Base-by-base conservation (phyloP, 2,888 invertebrate species). In the Cinara cedri region DNA sequence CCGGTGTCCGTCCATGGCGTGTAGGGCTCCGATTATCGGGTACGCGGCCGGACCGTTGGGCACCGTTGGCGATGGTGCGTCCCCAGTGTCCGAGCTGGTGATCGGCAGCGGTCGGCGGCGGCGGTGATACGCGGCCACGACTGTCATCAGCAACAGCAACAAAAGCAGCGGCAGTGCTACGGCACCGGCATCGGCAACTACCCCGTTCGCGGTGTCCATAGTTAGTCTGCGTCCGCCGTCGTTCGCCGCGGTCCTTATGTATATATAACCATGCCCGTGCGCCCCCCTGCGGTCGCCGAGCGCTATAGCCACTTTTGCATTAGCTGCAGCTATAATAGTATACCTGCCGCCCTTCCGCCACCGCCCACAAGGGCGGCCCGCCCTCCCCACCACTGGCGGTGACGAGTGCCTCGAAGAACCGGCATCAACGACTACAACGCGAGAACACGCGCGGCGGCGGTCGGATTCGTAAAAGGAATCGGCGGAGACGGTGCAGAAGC, bases 11-110 rank as follows among this genome's bases (percentile, higher is more conserved):
- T 93, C 85, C 24, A 91, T 87, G n/a, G 13, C 70, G 84, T 92
- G 91, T 82, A 93, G 86, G 85, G 90, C 91, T 21, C 93, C 93
- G 81, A 93, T 86, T 0, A 93, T 83, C 0, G 93, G 93, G 86
- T 88, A 88, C 16, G 91, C 89, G 21, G 85, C 84, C 0, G 93
- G 92, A 0, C 93, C 93, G 60, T 78, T 46, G n/a, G 65, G 62
- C 44, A 24, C 13, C 57, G 72, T 44, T 44, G 55, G 19, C 11
- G 19, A 2, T 14, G 54, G 24, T 34, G 34, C 42, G 57, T 10
- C 19, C 19, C 8, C 71, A 44, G 13, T n/a, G n/a, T 6, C 34
- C 34, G 3, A 6, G 10, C 71, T 19, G 42, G n/a, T 3, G n/a
- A 24, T 26, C 24, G 68, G 16, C 49, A 16, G 60, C 0, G 10